These are phyloP conservation scores for Cerastis leucographa DNA, from an alignment of 2,888 invertebrate genomes.

Conservation along the genomic window DNA sequence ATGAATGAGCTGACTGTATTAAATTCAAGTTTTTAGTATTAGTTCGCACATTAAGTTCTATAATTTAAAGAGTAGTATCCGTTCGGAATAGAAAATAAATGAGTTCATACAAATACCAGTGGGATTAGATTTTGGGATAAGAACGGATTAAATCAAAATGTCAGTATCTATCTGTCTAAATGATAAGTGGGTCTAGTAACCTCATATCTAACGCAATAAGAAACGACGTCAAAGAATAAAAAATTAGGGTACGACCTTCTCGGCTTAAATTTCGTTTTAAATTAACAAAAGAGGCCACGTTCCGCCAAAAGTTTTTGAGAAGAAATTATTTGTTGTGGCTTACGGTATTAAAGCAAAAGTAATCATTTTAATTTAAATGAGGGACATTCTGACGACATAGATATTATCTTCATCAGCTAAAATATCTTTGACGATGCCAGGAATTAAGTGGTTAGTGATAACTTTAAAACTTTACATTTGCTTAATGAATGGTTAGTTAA, in stretches of 20 bases:
- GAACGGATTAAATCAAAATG: not conserved
- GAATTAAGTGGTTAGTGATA: conserved; percentile 33
- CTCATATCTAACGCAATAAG: conserved; percentile 39
- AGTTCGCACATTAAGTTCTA: no score
- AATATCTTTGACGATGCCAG: conserved; percentile 50
- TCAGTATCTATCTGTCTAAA: conserved; percentile 20
- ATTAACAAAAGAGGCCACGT: conserved; percentile 67
- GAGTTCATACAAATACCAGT: no score
- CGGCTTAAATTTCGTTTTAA: conserved; percentile 60
- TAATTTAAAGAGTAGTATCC: no score
- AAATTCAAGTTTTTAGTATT: no score
- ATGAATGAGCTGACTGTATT: no score
- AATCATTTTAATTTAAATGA: conserved; percentile 71
- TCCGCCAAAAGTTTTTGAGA: conserved; percentile 62
- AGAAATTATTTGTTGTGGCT: conserved; percentile 69
- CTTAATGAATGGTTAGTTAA: conserved; percentile 53
- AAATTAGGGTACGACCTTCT: conserved; percentile 42
- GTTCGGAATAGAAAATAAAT: no score
- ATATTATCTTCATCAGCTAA: conserved; percentile 63
- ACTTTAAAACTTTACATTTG: conserved; percentile 25
- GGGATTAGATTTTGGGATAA: no score
- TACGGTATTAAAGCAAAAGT: conserved; percentile 67
- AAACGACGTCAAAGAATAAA: conserved; percentile 53
- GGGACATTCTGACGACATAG: conserved; percentile 54
- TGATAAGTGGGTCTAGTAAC: conserved; percentile 24